A percentile compares a stretch with the other conserved stretches of the same genome.
These are phyloP conservation scores for Microchrysa polita DNA, from an alignment of 2,888 invertebrate species.

Conservation along the genomic window DNA sequence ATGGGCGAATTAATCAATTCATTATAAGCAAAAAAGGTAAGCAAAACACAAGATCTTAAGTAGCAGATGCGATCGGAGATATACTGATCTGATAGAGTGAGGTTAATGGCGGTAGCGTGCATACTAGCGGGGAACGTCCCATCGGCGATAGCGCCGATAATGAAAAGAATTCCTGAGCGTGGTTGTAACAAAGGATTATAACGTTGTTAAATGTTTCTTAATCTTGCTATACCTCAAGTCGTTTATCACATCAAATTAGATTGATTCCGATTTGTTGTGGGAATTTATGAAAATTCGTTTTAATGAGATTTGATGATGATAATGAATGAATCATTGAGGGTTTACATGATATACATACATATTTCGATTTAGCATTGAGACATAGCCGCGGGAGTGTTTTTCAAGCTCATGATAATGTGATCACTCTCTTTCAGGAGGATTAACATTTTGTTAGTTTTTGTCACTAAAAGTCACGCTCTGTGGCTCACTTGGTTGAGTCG, in stretches of 20 bases:
- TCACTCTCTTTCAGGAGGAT: too few relatives aligned
- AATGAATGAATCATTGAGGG: too few relatives aligned
- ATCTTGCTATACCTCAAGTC: not conserved
- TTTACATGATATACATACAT: too few relatives aligned
- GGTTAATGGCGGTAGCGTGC: not conserved
- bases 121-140: not conserved
- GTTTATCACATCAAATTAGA: constrained; percentile 8
- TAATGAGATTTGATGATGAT: too few relatives aligned
- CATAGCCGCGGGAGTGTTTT: too few relatives aligned
- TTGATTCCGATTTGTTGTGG: not conserved
- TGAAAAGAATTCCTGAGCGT: not conserved
- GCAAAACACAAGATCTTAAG: not conserved
- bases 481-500: too few relatives aligned
- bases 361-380: too few relatives aligned
- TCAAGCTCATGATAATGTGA: too few relatives aligned
- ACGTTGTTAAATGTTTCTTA: not conserved
- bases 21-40: not conserved
- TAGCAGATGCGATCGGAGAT: not conserved
- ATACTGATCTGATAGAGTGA: not conserved
- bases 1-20: constrained; percentile 43
- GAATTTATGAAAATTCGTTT: not conserved
- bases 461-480: too few relatives aligned
- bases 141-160: not conserved
- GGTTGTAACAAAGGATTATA: constrained; percentile 11
- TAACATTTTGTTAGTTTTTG: too few relatives aligned